A percentile compares a stretch with the other conserved stretches of the same genome.
These are phyloP conservation scores for Chymomyza amoena DNA, from an alignment of 2,888 invertebrate species.

Conservation along the genomic window DNA sequence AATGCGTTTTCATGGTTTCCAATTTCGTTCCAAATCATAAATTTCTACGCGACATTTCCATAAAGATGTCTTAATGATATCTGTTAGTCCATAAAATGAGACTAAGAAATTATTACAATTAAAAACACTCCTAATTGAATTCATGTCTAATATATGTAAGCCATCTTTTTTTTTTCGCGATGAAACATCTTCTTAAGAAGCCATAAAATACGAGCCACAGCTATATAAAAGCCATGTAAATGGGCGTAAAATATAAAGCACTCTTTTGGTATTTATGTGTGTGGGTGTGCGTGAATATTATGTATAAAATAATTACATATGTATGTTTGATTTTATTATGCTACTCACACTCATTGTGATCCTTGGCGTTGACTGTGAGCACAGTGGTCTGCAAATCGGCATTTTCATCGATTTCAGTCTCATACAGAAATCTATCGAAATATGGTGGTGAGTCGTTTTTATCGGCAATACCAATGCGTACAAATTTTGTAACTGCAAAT, in stretches of 20 bases:
- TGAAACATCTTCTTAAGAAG: background rate
- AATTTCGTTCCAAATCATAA: background rate
- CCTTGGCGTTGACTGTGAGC: conserved; percentile 98
- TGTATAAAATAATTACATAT: background rate
- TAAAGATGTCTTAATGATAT: background rate
- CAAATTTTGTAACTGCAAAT: conserved; percentile 96
- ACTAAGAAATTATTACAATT: conserved; percentile 24
- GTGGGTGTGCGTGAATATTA: conserved; percentile 1
- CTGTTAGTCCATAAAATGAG: background rate
- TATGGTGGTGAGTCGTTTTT: conserved; percentile 99
- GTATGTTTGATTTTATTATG: background rate
- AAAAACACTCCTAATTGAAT: conserved; percentile 52
- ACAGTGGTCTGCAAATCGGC: conserved; percentile 97
- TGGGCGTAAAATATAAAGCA: background rate
- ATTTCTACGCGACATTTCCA: background rate
- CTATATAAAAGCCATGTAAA: background rate
- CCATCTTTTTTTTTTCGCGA: background rate
- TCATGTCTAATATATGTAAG: conserved; percentile 56
- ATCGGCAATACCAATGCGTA: conserved; percentile 98
- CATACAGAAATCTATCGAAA: conserved; percentile 97
- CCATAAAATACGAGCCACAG: background rate
- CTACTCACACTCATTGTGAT: conserved; percentile 98
- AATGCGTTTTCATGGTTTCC: background rate
- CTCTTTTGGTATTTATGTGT: background rate
- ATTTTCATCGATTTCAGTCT: conserved; percentile 98